Evolutionary conservation across 2,797 vertebrate species (phyloP).

Genomic region (Gouania willdenowi): DNA sequence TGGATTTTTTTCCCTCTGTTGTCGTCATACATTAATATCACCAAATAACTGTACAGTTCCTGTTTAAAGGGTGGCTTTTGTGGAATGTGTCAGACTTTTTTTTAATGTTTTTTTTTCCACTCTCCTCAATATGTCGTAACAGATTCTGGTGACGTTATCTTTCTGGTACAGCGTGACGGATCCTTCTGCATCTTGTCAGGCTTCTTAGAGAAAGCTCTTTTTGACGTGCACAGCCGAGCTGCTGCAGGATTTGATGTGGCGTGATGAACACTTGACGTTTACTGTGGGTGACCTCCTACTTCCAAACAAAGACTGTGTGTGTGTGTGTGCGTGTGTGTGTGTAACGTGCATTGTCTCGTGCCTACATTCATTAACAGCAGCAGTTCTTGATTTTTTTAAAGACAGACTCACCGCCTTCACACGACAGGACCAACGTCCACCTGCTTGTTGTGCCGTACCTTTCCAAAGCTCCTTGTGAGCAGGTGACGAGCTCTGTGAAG

Average conservation of each 20-base stretch:
- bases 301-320: constrained; percentile 12
- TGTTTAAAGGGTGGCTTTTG: constrained; percentile 44
- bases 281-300: constrained; percentile 38
- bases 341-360: neutral
- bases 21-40: constrained; percentile 61
- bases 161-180: constrained; percentile 56
- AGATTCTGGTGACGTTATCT: constrained; percentile 63
- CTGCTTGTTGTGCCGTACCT: constrained; percentile 27
- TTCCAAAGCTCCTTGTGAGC: constrained; percentile 16
- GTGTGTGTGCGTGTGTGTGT: neutral
- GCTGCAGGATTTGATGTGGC: constrained; percentile 44
- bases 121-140: constrained; percentile 48
- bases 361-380: neutral
- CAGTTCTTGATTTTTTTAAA: constrained; percentile 2
- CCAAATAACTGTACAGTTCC: constrained; percentile 39
- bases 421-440: constrained; percentile 39
- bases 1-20: constrained; percentile 48
- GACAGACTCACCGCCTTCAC: constrained; percentile 50
- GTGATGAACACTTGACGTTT: constrained; percentile 22
- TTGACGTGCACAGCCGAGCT: constrained; percentile 48
- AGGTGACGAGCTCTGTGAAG: constrained; percentile 37
- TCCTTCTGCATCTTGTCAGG: constrained; percentile 66
- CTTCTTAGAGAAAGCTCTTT: constrained; percentile 39
- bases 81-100: constrained; percentile 25
- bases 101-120: neutral